These are phyloP conservation scores for Dissostichus mawsoni DNA, from an alignment of 2,113 vertebrate genomes.

Conservation along the genomic window DNA sequence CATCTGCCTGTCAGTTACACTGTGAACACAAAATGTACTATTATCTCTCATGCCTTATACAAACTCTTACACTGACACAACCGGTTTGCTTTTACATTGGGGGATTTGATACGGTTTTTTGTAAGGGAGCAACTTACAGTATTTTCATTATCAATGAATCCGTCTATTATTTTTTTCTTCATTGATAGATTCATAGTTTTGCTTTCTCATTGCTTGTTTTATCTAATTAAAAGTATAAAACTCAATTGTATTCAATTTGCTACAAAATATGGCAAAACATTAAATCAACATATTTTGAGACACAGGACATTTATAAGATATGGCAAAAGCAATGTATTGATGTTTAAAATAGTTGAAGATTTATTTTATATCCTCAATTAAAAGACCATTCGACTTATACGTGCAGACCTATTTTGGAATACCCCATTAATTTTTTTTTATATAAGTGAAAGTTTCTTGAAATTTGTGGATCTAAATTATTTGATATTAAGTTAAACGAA, in stretches of 20 bases:
- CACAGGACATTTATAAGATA: neutral
- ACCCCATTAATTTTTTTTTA: no score
- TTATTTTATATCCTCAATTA: neutral
- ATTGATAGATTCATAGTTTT: neutral
- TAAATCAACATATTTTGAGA: neutral
- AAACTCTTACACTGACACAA: neutral
- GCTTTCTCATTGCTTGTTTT: neutral
- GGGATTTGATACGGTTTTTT: slow-evolving; percentile 1
- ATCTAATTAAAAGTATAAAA: neutral
- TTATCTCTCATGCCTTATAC: neutral
- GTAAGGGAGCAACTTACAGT: neutral
- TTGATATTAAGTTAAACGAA: neutral
- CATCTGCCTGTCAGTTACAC: slow-evolving; percentile 4
- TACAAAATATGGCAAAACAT: neutral
- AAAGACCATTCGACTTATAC: neutral
- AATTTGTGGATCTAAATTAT: neutral
- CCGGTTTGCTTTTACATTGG: neutral
- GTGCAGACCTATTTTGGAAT: no score
- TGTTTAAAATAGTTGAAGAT: neutral
- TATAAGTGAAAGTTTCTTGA: neutral
- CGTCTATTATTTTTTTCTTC: neutral
- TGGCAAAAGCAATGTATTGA: neutral
- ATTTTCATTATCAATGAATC: neutral
- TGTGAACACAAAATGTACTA: neutral
- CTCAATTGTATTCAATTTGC: neutral